phyloP scores from a whole-genome alignment of 2,113 vertebrate species.

The Eclectus roratus region DNA sequence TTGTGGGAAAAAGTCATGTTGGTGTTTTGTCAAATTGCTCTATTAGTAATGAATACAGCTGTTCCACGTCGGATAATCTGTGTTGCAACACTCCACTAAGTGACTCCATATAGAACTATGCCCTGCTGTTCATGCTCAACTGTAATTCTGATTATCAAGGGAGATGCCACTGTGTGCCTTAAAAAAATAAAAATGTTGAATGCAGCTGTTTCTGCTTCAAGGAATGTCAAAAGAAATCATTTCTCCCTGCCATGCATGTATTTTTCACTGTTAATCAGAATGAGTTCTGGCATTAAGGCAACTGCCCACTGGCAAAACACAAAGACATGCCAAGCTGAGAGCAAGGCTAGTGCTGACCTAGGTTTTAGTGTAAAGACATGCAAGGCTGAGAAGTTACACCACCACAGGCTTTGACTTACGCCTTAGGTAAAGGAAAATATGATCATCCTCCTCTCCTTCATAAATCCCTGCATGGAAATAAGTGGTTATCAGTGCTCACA shows the following conservation, averaged over 20 bases:
- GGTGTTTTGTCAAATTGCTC: constrained; percentile 66
- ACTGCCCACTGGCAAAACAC: neutral
- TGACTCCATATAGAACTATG: constrained; percentile 3
- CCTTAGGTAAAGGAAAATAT: neutral
- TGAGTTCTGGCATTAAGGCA: neutral
- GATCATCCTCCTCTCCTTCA: neutral
- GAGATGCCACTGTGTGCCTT: constrained; percentile 50
- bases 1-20: constrained; percentile 48
- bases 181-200: neutral
- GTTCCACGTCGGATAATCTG: constrained; percentile 47
- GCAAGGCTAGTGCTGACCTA: neutral
- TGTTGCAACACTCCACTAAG: constrained; percentile 41
- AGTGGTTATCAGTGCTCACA: rapidly evolving
- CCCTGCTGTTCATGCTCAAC: constrained; percentile 48
- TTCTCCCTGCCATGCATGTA: constrained; percentile 20
- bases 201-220: constrained; percentile 58
- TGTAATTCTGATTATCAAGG: constrained; percentile 40
- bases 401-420: neutral
- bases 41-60: constrained; percentile 74
- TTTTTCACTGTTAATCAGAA: neutral
- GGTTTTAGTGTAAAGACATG: neutral
- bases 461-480: neutral
- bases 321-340: neutral
- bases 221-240: constrained; percentile 35
- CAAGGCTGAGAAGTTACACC: neutral